Evolutionary conservation across 2,113 vertebrate species (phyloP), one percentile per base, ranked within the genome.

Genomic region (Hippoglossus stenolepis): DNA sequence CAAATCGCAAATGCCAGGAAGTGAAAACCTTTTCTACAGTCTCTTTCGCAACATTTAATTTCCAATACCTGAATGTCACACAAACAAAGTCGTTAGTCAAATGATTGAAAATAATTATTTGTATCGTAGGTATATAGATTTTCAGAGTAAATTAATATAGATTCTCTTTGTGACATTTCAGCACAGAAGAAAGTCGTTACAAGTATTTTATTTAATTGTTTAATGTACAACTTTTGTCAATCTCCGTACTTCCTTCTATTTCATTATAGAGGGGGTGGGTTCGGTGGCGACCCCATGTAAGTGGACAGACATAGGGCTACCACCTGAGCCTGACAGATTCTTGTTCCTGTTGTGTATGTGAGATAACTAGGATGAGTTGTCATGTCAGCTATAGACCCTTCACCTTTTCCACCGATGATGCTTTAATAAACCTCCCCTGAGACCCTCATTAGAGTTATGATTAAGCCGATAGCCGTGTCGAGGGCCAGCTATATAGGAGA

Each of bases 331-430:
- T n/a, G 51, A 54, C 5, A n/a, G 45, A 49, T 49, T 47, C 45
- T 5, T 49, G 45, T 17, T 15, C 17, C 14, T 49, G 45, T 49
- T 54, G 51, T 54, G 51, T 54, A 15, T n/a, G 5, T n/a, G 20
- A 17, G 51, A 6, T 51, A 18, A 17, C 47, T 2, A 18, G 47
- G 47, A 51, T 14, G 3, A 62, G 40, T n/a, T 72, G 75, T 78
- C 82, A 84, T 53, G 84, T 68, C 82, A 87, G 86, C 83, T 84
- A 86, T 68, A 80, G 74, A 70, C 63, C 65, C 70, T 65, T 71
- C 73, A 69, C 58, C 81, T 69, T 72, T 67, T 59, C 56, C 73
- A 49, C 49, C 20, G 40, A 62, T 53, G 73, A 77, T n/a, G 1
- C 21, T 63, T 70, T 75, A 77, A 87, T 85, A 77, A 84, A 77